Evolutionary conservation across 2,888 invertebrate genomes (phyloP).

Genomic region (Agrotis ipsilon): DNA sequence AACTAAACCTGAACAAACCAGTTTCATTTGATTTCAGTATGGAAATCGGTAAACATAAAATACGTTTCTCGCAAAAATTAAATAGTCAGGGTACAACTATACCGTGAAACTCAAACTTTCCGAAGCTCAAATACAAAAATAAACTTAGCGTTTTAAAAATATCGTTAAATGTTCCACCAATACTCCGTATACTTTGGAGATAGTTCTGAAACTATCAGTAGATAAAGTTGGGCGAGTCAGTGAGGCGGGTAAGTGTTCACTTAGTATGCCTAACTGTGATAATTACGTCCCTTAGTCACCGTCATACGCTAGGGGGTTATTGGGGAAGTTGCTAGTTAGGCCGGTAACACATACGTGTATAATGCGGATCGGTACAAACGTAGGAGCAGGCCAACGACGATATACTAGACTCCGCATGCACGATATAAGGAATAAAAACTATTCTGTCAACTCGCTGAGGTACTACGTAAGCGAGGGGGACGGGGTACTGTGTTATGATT

Average conservation of each 20-base stretch:
- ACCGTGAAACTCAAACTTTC: conserved; percentile 11
- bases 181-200: conserved; percentile 37
- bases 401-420: too few species aligned
- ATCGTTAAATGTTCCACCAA: conserved; percentile 46
- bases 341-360: conserved; percentile 23
- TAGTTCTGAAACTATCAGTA: conserved; percentile 51
- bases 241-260: conserved; percentile 57
- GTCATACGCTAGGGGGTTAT: conserved; percentile 44
- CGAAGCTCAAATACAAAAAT: conserved; percentile 16
- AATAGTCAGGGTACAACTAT: neutral
- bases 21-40: neutral
- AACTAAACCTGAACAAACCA: neutral
- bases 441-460: too few species aligned
- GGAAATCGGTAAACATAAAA: conserved; percentile 10
- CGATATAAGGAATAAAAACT: too few species aligned
- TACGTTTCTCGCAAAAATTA: conserved; percentile 6
- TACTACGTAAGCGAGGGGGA: too few species aligned
- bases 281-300: conserved; percentile 54
- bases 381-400: too few species aligned
- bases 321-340: conserved; percentile 45
- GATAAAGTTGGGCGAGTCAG: conserved; percentile 45
- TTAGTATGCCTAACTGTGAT: conserved; percentile 53
- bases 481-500: too few species aligned
- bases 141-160: conserved; percentile 39
- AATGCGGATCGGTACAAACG: conserved; percentile 3